Conservation (phyloP, 2,888 invertebrate genomes). For the Escarpia spicata region DNA sequence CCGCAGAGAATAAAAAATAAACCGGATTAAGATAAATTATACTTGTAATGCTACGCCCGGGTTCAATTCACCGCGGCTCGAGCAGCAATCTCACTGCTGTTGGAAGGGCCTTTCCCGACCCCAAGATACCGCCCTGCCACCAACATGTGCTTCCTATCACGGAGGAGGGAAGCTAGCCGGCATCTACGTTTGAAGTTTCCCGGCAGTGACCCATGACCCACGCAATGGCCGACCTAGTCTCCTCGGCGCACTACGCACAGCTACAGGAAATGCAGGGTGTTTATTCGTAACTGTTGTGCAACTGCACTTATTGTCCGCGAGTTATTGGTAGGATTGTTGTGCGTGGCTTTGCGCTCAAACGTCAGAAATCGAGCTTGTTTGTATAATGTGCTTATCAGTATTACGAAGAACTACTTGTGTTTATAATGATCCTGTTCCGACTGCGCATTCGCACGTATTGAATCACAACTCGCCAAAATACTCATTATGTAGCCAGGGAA, state of each 20-base stretch:
- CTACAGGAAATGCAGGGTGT: background rate
- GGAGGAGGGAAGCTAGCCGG: background rate
- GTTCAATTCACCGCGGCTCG: background rate
- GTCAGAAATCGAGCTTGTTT: background rate
- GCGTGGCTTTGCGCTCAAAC: background rate
- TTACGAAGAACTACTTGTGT: background rate
- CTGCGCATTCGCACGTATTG: background rate
- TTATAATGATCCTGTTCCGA: too few species aligned
- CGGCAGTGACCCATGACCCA: background rate
- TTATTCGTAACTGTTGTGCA: too few species aligned
- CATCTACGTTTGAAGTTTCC: background rate
- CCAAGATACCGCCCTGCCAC: background rate
- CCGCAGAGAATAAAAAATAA: too few species aligned
- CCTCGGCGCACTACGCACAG: background rate
- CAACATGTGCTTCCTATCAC: background rate
- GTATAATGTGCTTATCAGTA: background rate
- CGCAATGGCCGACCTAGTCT: background rate
- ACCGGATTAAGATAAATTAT: too few species aligned
- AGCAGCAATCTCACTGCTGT: background rate
- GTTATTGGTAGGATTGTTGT: background rate
- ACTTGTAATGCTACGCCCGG: background rate
- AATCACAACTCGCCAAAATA: background rate
- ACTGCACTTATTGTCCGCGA: too few species aligned
- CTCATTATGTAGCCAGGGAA: background rate
- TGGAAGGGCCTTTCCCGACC: background rate